phyloP scores from a whole-genome alignment of 2,797 vertebrate species.

The Phalanger gymnotis region DNA sequence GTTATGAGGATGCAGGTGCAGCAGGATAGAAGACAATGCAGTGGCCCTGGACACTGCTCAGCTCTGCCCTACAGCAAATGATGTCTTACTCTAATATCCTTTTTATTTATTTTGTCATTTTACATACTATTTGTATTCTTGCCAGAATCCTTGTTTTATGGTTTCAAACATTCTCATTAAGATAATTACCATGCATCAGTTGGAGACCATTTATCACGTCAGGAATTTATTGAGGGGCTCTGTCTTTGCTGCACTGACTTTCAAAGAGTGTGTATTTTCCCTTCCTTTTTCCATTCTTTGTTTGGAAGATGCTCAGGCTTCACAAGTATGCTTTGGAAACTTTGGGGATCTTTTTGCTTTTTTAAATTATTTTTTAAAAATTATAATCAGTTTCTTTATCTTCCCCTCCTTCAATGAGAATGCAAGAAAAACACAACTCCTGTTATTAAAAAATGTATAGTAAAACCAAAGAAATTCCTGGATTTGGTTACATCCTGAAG shows the following conservation, averaged over 20 bases:
- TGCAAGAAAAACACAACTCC: background rate
- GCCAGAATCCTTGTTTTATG: background rate
- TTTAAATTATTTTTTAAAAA: background rate
- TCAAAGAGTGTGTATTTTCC: background rate
- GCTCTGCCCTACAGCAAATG: background rate
- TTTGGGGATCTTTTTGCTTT: background rate
- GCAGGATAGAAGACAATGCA: background rate
- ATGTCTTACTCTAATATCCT: background rate
- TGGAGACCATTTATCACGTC: slow-evolving; percentile 11
- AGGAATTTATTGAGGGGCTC: background rate
- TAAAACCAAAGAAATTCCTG: background rate
- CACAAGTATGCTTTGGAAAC: background rate
- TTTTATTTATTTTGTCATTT: slow-evolving; percentile 12
- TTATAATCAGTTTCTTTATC: background rate
- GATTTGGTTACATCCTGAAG: background rate
- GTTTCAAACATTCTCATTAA: slow-evolving; percentile 14
- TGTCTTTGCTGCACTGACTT: background rate
- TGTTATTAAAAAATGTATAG: background rate
- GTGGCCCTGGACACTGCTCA: background rate
- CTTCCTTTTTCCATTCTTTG: background rate
- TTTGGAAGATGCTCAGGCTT: background rate
- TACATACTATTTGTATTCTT: slow-evolving; percentile 8
- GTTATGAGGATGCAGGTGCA: background rate
- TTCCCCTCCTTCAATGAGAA: background rate
- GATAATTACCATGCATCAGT: background rate